Base-by-base conservation (phyloP, 2,797 vertebrate species). In the Typhlichthys subterraneus region DNA sequence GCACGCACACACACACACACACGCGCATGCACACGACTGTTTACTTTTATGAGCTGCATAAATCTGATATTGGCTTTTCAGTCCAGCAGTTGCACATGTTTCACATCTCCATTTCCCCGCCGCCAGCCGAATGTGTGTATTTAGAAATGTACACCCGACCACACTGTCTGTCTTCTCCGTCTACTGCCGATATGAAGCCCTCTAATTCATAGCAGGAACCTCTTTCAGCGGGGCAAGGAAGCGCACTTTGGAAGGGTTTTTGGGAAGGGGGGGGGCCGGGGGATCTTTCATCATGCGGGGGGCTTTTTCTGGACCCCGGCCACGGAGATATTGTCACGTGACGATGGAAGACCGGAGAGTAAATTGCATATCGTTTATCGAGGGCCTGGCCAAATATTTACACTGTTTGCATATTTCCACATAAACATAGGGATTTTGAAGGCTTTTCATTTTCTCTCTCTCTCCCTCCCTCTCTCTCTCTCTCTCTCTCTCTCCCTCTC, bases 171-270 rank as follows among this genome's bases (percentile, higher is more conserved):
- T 72, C 57, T 14, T 8, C 65, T 72, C 70, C 12, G 61, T 67
- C 53, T 54, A 65, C 70, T 80, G 79, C 83, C 84, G 85, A 82
- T 75, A 85, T 58, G 74, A 76, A 79, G 79, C 73, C 65, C 57
- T 87, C 57, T 87, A 85, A 90, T 89, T 91, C 76, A 87, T 87
- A 84, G 64, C 84, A 87, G 81, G 77, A 87, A 87, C 83, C 81
- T 79, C 62, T 76, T 72, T 73, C 60, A 68, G 77, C 66, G 79
- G 83, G 76, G 80, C 53, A 64, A 15, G 56, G 72, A 78, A 85
- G 80, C 75, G 67, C 70, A 72, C 74, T 69, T 75, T 62, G 70
- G 61, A 80, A 19, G 19, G 19, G 19, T 19, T 19, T 19, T 19
- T 1, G 19, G 19, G 2, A 19, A 47, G 13, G 10, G 13, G 10